phyloP scores from a whole-genome alignment of 2,113 vertebrate genomes.

The Hemiscyllium ocellatum region DNA sequence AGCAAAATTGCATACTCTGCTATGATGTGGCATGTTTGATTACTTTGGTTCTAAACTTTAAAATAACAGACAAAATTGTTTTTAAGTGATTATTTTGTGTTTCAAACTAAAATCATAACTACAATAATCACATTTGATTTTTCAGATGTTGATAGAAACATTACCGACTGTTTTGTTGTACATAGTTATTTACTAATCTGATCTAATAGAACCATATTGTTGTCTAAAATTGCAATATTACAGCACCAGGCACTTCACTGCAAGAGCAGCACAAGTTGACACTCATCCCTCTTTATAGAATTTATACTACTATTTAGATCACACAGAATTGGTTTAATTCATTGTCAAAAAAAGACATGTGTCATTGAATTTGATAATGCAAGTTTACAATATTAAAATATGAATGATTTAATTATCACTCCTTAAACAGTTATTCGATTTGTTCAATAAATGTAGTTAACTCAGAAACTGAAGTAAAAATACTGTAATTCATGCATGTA shows the following conservation, averaged over 20 bases:
- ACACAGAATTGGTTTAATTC: background rate
- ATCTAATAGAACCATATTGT: background rate
- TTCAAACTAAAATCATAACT: background rate
- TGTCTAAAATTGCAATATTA: background rate
- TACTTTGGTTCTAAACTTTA: background rate
- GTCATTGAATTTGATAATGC: background rate
- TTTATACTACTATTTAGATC: background rate
- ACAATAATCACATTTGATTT: background rate
- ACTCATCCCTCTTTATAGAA: background rate
- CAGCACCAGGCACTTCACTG: background rate
- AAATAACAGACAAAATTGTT: background rate
- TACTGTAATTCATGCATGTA: background rate
- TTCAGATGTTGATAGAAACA: background rate
- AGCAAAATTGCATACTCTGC: background rate
- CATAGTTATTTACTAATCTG: background rate
- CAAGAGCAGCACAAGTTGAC: background rate
- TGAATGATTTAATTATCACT: background rate
- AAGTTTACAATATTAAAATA: background rate
- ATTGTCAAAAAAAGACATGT: background rate
- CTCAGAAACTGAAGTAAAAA: background rate
- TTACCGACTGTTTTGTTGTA: background rate
- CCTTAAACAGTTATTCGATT: background rate
- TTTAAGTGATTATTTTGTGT: background rate
- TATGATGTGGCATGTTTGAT: background rate
- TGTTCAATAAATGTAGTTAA: background rate